Conservation (phyloP, 2,113 vertebrate genomes). For the Chaenogobius annularis region DNA sequence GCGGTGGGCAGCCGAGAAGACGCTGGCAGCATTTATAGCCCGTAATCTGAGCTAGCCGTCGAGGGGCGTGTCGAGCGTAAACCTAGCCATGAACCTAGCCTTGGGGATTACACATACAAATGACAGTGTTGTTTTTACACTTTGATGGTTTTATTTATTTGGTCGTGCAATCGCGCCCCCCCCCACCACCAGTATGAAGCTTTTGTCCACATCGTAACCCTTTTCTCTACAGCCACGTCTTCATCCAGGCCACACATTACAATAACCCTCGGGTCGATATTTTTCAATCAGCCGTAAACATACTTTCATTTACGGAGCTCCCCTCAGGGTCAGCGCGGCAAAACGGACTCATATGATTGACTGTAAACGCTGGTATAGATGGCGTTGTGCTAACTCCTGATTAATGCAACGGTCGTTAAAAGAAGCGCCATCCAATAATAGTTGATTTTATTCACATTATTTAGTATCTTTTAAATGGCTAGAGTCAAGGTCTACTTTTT, state of each 20-base stretch:
- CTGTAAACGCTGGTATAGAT: neutral
- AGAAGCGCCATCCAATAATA: conserved; percentile 9
- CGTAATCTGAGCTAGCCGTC: too few relatives aligned
- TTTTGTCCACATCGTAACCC: conserved; percentile 21
- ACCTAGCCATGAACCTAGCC: too few relatives aligned
- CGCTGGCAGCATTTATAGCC: too few relatives aligned
- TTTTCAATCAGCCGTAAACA: conserved; percentile 57
- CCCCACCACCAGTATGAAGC: neutral
- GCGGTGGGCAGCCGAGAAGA: too few relatives aligned
- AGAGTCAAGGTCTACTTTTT: too few relatives aligned
- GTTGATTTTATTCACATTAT: too few relatives aligned
- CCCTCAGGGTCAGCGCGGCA: conserved; percentile 57
- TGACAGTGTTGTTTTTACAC: too few relatives aligned
- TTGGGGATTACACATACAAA: too few relatives aligned
- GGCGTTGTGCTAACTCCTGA: conserved; percentile 15
- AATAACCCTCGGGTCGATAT: conserved; percentile 61
- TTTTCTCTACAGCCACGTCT: neutral
- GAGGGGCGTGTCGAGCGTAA: too few relatives aligned
- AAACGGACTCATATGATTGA: conserved; percentile 29
- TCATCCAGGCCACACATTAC: conserved; percentile 27
- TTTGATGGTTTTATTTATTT: too few relatives aligned
- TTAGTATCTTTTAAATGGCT: conserved; percentile 14
- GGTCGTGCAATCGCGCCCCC: too few relatives aligned
- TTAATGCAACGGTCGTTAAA: conserved; percentile 7
- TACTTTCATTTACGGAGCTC: conserved; percentile 44